Base-by-base conservation (phyloP, 2,888 invertebrate species). In the Himalopsyche tibetana region DNA sequence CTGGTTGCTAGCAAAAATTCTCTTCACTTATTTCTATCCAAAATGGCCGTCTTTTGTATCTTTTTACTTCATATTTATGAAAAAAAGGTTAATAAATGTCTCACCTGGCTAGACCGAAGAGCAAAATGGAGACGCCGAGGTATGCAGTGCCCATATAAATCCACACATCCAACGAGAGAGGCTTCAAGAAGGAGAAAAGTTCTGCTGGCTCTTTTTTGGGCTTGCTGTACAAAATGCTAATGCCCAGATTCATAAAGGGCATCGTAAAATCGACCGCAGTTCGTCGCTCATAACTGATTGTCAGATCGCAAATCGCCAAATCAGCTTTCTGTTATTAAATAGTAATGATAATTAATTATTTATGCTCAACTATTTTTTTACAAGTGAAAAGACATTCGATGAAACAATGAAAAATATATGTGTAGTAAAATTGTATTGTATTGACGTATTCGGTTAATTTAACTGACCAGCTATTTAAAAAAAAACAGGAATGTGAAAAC, bases 181-280 rank as follows among this genome's bases (percentile, higher is more conserved):
- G 98, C 89, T 96, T 95, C 89, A 98, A 94, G 92, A 99, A 99
- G 28, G 98, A 97, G 92, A 98, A 97, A 51, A 98, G 93, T 90
- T 97, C 96, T 63, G 98, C 96, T 15, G 96, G 95, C 79, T 96
- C 95, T 87, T 95, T 95, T 87, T 94, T 94, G 6, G 97, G 95
- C 90, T 96, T 97, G 89, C 96, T 95, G 92, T 96, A 98, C 88
- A 98, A 91, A 91, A 99, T 98, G 90, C 98, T 97, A 89, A 98
- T 98, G 87, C 97, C 98, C 88, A 99, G 93, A 89, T 98, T 98
- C 98, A 99, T 99, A 92, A 99, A 99, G 0, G 99, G 99, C 92
- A 98, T 98, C 0, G 98, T 98, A 91, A 99, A 99, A 91, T 98
- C 98, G 28, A 98, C 98, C 55, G 95, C 96, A 89, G 95, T 95